phyloP scores from a whole-genome alignment of 2,797 vertebrate species.

The Sebastes iracundus region DNA sequence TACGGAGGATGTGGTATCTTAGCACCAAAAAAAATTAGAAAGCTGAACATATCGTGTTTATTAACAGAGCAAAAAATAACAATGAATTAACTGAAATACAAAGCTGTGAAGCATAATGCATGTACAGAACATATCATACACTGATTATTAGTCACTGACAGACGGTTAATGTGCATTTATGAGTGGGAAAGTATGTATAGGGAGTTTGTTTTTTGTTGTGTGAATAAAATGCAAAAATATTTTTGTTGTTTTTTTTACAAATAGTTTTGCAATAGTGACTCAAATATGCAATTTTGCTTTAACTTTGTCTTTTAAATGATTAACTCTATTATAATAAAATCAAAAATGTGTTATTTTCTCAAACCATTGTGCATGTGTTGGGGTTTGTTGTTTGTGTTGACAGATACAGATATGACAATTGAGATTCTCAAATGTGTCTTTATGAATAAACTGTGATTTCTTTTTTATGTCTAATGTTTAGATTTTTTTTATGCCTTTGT shows the following conservation, averaged over 20 bases:
- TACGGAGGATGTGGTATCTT: neutral
- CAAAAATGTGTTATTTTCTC: neutral
- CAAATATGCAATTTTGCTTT: slow-evolving; percentile 18
- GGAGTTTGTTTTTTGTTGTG: neutral
- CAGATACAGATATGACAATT: slow-evolving; percentile 5
- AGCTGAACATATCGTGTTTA: neutral
- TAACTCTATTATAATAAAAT: slow-evolving; percentile 17
- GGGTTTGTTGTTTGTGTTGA: neutral
- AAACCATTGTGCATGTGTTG: neutral
- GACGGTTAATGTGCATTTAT: neutral
- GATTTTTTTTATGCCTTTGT: slow-evolving; percentile 5
- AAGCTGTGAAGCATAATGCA: slow-evolving; percentile 64
- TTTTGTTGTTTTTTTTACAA: slow-evolving; percentile 18
- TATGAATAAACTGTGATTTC: slow-evolving; percentile 66
- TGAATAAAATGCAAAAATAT: slow-evolving; percentile 37
- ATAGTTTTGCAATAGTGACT: slow-evolving; percentile 22
- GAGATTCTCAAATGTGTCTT: slow-evolving; percentile 7
- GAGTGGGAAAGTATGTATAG: neutral
- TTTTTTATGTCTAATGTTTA: slow-evolving; percentile 6
- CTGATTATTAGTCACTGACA: neutral
- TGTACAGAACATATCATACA: slow-evolving; percentile 42
- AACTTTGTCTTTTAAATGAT: neutral
- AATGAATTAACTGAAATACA: slow-evolving; percentile 19
- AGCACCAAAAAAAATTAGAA: neutral
- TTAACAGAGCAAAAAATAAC: slow-evolving; percentile 1